Conservation (phyloP, 2,888 invertebrate species). For the Heliothis peltigera region DNA sequence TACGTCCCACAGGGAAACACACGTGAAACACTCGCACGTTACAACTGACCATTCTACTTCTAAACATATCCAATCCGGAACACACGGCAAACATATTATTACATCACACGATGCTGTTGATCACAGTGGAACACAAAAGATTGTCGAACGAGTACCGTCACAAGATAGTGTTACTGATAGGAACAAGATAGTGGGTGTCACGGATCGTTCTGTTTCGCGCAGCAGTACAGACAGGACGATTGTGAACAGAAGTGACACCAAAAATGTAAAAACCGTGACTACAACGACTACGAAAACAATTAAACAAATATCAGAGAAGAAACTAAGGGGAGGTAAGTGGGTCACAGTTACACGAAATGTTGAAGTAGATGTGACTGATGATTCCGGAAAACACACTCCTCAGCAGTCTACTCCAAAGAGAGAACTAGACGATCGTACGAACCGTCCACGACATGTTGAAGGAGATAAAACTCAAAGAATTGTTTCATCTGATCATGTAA, state of each 20-base stretch:
- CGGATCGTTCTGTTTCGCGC: slow-evolving; percentile 70
- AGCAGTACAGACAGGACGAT: slow-evolving; percentile 70
- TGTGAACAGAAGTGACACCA: slow-evolving; percentile 75
- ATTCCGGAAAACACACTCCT: slow-evolving; percentile 58
- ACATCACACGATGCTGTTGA: slow-evolving; percentile 64
- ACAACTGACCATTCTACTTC: slow-evolving; percentile 66
- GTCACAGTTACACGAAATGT: slow-evolving; percentile 90
- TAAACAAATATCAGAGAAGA: slow-evolving; percentile 89
- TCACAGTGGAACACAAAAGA: slow-evolving; percentile 73
- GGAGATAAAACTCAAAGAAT: slow-evolving; percentile 68
- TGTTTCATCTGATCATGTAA: slow-evolving; percentile 68
- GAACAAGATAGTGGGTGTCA: slow-evolving; percentile 62
- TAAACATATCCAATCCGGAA: slow-evolving; percentile 70
- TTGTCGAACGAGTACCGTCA: slow-evolving; percentile 84
- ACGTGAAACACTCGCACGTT: slow-evolving; percentile 66
- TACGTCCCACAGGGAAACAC: slow-evolving; percentile 67
- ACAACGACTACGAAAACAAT: slow-evolving; percentile 89
- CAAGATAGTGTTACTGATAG: slow-evolving; percentile 71
- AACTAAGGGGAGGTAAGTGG: slow-evolving; percentile 86
- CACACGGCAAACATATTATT: slow-evolving; percentile 65
- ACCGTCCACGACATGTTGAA: slow-evolving; percentile 55
- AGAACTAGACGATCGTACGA: slow-evolving; percentile 59
- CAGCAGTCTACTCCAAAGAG: slow-evolving; percentile 49
- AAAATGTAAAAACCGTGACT: slow-evolving; percentile 72
- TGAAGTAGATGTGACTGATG: slow-evolving; percentile 91